A percentile compares a stretch with the other conserved stretches of the same genome.
phyloP scores from a whole-genome alignment of 2,888 invertebrate genomes.

The Protodeltote pygarga region DNA sequence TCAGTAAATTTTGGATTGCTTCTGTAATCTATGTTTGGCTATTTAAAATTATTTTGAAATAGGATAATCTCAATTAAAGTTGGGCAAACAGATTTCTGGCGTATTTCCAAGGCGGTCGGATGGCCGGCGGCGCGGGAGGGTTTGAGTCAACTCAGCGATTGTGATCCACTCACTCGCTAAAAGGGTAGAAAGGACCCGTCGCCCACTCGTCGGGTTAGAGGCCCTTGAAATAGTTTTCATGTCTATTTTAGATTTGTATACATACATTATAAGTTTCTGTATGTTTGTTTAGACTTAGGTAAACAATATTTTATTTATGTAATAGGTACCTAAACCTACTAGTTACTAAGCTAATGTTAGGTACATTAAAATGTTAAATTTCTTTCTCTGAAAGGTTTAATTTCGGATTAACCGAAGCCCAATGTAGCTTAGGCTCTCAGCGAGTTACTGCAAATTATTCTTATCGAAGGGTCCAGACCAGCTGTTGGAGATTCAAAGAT shows the following conservation, averaged over 20 bases:
- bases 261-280: conserved; percentile 15
- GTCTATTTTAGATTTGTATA: conserved; percentile 48
- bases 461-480: too few relatives aligned
- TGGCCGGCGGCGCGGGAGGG: conserved; percentile 44
- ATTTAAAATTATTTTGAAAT: conserved; percentile 55
- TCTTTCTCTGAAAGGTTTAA: too few relatives aligned
- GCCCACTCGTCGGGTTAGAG: conserved; percentile 43
- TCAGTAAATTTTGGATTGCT: conserved; percentile 41
- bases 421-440: too few relatives aligned
- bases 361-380: too few relatives aligned
- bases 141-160: conserved; percentile 48
- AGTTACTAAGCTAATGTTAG: too few relatives aligned
- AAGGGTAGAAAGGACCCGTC: conserved; percentile 62
- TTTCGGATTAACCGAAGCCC: too few relatives aligned
- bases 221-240: conserved; percentile 54
- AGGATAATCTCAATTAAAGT: conserved; percentile 64
- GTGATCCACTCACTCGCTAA: conserved; percentile 59
- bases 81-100: conserved; percentile 57
- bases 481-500: too few relatives aligned
- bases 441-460: too few relatives aligned
- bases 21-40: conserved; percentile 42
- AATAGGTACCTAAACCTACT: too few relatives aligned
- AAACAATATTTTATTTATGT: conserved; percentile 10
- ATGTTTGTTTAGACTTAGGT: conserved; percentile 18
- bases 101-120: conserved; percentile 50